Base-by-base conservation (phyloP, 2,888 invertebrate species). In the Epsilonema sp. region DNA sequence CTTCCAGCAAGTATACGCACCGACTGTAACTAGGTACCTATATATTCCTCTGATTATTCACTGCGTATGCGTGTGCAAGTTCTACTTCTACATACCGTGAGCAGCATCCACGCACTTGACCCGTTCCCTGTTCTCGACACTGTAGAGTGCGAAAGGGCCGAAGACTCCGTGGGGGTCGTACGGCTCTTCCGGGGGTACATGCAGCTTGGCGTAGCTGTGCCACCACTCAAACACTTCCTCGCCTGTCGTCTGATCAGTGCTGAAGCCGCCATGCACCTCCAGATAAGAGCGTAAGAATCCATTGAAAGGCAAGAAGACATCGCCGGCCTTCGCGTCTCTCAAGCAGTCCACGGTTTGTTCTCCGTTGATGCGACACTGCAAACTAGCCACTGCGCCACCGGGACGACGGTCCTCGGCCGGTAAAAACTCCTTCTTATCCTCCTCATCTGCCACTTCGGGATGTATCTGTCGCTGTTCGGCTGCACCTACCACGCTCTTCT, bases 91-190 rank as follows among this genome's bases (percentile, higher is more conserved):
- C 58, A 56, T 58, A 59, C 90, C 90, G 62, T 87, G 84, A 16
- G 76, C 76, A 0, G 82, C 92, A 67, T 84, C 87, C 57, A 97
- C 80, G 67, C 90, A 92, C 67, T 90, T 87, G 1, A 97, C 94
- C 48, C 92, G 73, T 61, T 90, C 89, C 45, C 94, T 72, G 3
- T 84, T 82, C 72, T 94, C 94, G 1, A 97, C 94, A 67, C 90
- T 92, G 69, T 92, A 94, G 66, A 89, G 86, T 63, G 87, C 89
- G 69, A 97, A 97, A 52, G 89, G 89, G 71, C 89, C 83, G 67
- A 89, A 97, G 0, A 84, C 79, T 2, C 89, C 89, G 23, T 76
- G 75, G 0, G 90, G 78, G 62, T 86, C 80, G 67, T 97, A 94
- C 1, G 42, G 38, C 5, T 45, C 42, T n/a, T n/a, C n/a, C 2